Conservation (phyloP, 1,140 invertebrate genomes). For the Drosophila busckii region DNA sequence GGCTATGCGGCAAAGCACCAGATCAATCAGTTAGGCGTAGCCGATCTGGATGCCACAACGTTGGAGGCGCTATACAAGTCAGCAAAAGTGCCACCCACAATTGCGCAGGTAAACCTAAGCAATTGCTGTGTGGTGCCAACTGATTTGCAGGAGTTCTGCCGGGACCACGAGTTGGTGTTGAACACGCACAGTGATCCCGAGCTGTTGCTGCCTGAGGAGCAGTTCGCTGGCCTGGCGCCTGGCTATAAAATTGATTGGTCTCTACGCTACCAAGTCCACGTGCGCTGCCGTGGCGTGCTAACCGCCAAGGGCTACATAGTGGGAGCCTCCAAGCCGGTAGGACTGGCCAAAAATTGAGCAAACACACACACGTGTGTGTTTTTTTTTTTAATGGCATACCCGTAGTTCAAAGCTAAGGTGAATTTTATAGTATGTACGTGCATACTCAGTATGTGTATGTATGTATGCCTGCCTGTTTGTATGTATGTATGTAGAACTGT, state of each 20-base stretch:
- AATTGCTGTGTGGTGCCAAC: slow-evolving; percentile 97
- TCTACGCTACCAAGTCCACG: slow-evolving; percentile 90
- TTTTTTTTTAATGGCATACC: slow-evolving; percentile 19
- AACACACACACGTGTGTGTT: neutral
- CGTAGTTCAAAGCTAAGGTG: slow-evolving; percentile 38
- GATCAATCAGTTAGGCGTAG: slow-evolving; percentile 89
- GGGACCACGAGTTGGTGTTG: slow-evolving; percentile 93
- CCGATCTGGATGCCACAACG: slow-evolving; percentile 90
- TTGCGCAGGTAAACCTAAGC: slow-evolving; percentile 96
- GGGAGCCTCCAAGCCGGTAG: slow-evolving; percentile 50
- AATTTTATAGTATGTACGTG: slow-evolving; percentile 39
- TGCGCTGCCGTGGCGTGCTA: slow-evolving; percentile 93
- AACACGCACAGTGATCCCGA: slow-evolving; percentile 96
- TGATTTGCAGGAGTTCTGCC: slow-evolving; percentile 92
- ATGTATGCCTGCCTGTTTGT: slow-evolving; percentile 27
- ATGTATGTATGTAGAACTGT: slow-evolving; percentile 45
- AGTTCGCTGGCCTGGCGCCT: slow-evolving; percentile 51
- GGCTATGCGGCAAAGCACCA: slow-evolving; percentile 57
- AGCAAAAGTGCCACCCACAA: slow-evolving; percentile 91
- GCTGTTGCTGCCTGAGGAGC: slow-evolving; percentile 81
- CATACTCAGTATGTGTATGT: slow-evolving; percentile 2
- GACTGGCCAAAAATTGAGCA: slow-evolving; percentile 14
- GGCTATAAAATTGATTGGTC: slow-evolving; percentile 83
- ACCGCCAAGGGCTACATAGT: slow-evolving; percentile 91
- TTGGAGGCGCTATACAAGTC: slow-evolving; percentile 88